Percentiles rank a stretch among this genome's conserved stretches.
Evolutionary conservation across 2,888 invertebrate species (phyloP).

Genomic region (Amphimallon solstitiale): DNA sequence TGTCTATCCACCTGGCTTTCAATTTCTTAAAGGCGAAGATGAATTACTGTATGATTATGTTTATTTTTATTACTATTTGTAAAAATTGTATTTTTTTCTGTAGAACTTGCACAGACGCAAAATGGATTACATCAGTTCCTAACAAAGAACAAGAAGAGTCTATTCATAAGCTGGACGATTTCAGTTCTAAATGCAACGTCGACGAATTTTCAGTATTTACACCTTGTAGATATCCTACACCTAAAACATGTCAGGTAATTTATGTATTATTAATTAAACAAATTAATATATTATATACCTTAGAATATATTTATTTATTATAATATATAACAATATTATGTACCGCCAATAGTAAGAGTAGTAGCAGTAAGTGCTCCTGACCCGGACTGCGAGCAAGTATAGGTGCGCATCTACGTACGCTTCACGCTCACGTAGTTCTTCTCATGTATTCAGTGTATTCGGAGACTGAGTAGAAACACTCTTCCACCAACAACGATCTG

Average conservation of each 20-base stretch:
- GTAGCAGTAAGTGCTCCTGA: too few relatives aligned
- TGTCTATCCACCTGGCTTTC: slow-evolving; percentile 7
- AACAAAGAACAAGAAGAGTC: slow-evolving; percentile 63
- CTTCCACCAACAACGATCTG: too few relatives aligned
- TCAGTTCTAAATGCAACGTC: slow-evolving; percentile 70
- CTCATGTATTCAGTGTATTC: too few relatives aligned
- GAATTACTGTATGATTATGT: slow-evolving; percentile 9
- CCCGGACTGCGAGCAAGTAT: too few relatives aligned
- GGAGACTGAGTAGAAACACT: too few relatives aligned
- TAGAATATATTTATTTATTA: too few relatives aligned
- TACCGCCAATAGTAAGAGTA: too few relatives aligned
- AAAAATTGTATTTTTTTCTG: neutral
- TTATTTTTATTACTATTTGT: neutral
- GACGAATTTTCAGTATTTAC: slow-evolving; percentile 73
- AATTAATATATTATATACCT: too few relatives aligned
- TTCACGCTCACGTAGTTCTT: too few relatives aligned
- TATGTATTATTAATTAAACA: neutral
- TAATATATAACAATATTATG: too few relatives aligned
- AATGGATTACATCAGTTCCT: slow-evolving; percentile 75
- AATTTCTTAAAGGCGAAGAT: neutral
- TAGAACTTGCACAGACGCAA: slow-evolving; percentile 71
- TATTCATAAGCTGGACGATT: slow-evolving; percentile 62
- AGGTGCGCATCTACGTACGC: too few relatives aligned
- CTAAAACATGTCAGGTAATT: slow-evolving; percentile 75
- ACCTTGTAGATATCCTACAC: slow-evolving; percentile 75